Base-by-base conservation (phyloP, 2,113 vertebrate genomes). In the Apteryx mantelli region DNA sequence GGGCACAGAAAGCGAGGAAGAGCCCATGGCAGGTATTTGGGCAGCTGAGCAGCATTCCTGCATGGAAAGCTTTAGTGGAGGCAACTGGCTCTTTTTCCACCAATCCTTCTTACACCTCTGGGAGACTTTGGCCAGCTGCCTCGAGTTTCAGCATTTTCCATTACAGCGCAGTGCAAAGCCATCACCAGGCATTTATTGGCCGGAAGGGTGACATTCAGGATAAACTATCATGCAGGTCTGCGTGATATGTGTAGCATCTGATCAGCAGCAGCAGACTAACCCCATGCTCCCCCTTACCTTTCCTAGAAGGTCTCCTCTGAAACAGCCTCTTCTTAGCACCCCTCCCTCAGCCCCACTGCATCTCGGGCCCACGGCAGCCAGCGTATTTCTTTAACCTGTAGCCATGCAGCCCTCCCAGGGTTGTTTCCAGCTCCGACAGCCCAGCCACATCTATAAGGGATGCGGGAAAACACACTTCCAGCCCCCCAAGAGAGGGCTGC, bases 51-150 rank as follows among this genome's bases (percentile, higher is more conserved):
- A 40, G 28, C 9, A 28, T 40, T 36, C 28, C 9, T 34, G 30
- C 61, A 19, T 9, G 69, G 9, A 50, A 63, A 63, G 18, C 3
- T 34, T 60, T 63, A 28, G 5, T 25, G 4, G 30, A 42, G 7
- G 8, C 12, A 63, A 30, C 0, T 0, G 52, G 8, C 9, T 52
- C 16, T 42, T 24, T 50, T 79, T 82, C 44, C 13, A 48, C 15
- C 22, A 44, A 46, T 30, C 22, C 16, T 20, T 19, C 5, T 0
- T 3, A 18, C 10, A 24, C 2, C 17, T 60, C 22, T 26, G 7
- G 2, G 55, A 84, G 34, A 34, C 9, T 12, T 30, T 15, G 7
- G 30, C 38, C 83, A 15, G 18, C n/a, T 1, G 1, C 21, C 32
- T 36, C 21, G 19, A 34, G 15, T 71, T 70, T 22, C 48, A 25